These are phyloP conservation scores for Chelonus formosanus DNA, from an alignment of 2,888 invertebrate genomes.

Conservation along the genomic window DNA sequence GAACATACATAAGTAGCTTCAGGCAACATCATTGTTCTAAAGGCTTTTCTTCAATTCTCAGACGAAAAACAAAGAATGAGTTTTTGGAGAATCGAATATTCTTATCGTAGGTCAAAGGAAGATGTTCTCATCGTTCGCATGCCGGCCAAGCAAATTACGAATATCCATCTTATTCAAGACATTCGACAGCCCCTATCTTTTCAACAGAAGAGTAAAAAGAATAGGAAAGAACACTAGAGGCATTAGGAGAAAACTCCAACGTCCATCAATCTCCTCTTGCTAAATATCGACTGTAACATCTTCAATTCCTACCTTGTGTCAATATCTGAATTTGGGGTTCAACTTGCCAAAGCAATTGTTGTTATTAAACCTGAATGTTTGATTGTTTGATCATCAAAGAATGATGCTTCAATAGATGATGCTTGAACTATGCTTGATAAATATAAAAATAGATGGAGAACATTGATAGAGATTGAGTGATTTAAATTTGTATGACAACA, in stretches of 20 bases:
- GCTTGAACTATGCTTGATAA: not conserved
- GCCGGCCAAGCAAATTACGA: conserved; percentile 51
- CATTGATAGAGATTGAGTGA: too few species aligned
- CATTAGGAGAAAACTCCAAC: not conserved
- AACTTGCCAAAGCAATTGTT: too few species aligned
- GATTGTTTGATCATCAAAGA: too few species aligned
- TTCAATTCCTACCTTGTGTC: too few species aligned
- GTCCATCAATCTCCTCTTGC: not conserved
- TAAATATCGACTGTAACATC: too few species aligned
- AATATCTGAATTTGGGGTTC: too few species aligned
- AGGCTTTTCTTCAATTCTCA: too few species aligned
- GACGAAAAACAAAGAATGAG: not conserved
- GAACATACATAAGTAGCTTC: too few species aligned
- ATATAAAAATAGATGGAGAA: not conserved
- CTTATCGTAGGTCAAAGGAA: not conserved
- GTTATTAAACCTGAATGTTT: too few species aligned
- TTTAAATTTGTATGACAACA: not conserved
- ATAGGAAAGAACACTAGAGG: conserved; percentile 29
- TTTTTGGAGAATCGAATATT: not conserved
- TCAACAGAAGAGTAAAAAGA: not conserved
- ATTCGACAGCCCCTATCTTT: conserved; percentile 44
- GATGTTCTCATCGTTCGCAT: conserved; percentile 18
- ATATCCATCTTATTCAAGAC: conserved; percentile 56
- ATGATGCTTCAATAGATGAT: too few species aligned
- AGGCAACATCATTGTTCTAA: too few species aligned